Percentiles rank a stretch among this genome's conserved stretches.
Evolutionary conservation across 2,113 vertebrate genomes (phyloP).

Genomic region (Megaceryle torquata): DNA sequence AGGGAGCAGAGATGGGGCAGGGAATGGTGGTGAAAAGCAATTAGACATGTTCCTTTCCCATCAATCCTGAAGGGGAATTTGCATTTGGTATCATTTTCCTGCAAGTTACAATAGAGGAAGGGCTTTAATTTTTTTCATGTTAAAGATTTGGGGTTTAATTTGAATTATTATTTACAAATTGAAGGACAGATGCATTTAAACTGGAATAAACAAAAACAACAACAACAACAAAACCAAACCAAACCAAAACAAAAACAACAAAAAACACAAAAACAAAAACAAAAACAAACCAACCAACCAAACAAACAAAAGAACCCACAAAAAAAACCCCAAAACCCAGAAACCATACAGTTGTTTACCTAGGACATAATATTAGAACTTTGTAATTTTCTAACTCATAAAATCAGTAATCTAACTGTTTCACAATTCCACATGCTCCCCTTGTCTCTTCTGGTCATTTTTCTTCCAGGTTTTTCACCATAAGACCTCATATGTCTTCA

Average conservation of each 20-base stretch:
- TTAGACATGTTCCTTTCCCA: background rate
- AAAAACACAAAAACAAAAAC: no score
- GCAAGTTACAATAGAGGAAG: background rate
- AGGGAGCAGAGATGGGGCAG: background rate
- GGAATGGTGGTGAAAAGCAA: background rate
- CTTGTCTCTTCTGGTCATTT: fast-evolving
- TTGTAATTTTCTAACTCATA: background rate
- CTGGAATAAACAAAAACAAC: background rate
- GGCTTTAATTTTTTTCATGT: background rate
- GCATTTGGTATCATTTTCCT: background rate
- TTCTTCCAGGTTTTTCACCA: background rate
- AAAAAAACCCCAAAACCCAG: no score
- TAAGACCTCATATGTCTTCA: background rate
- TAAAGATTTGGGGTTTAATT: background rate
- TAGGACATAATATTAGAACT: background rate
- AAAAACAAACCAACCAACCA: no score
- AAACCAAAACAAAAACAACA: no score
- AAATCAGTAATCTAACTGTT: background rate
- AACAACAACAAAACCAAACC: no score
- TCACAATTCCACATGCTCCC: background rate
- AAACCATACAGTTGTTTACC: background rate
- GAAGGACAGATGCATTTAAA: background rate
- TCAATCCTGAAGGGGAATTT: fast-evolving
- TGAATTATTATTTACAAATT: background rate
- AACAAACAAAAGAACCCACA: no score